Conservation (phyloP, 2,113 vertebrate species). For the Mobula hypostoma region DNA sequence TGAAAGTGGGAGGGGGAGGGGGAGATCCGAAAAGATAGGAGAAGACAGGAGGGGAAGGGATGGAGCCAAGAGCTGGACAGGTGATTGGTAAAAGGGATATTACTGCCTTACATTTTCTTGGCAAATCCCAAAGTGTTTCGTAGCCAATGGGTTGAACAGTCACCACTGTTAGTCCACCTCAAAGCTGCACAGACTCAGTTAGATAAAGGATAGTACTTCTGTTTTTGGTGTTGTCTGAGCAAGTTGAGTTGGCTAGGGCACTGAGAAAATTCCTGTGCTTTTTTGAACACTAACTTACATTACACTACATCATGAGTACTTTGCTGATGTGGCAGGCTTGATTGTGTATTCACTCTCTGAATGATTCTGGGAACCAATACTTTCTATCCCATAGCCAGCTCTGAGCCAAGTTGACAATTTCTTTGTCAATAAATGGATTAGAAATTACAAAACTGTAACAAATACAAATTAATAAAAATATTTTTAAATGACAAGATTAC, state of each 20-base stretch:
- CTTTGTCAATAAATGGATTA: neutral
- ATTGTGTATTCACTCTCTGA: neutral
- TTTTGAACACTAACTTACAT: neutral
- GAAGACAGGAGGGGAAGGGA: no score
- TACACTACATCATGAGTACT: neutral
- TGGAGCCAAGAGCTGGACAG: no score
- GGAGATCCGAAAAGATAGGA: no score
- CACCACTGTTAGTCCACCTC: no score
- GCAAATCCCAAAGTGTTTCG: neutral
- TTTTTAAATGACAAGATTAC: neutral
- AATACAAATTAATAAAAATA: neutral
- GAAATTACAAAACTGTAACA: neutral
- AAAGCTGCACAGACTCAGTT: no score
- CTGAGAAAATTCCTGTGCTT: neutral
- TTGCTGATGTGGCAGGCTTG: neutral
- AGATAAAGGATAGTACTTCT: neutral
- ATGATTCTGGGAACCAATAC: neutral
- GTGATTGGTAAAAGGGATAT: no score
- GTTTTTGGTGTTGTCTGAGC: neutral
- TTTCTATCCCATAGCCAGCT: neutral
- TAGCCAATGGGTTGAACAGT: neutral
- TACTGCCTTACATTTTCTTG: neutral
- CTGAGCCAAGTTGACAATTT: neutral
- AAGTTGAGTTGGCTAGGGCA: neutral
- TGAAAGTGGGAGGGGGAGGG: no score